These are phyloP conservation scores for Andrena flavipes DNA, from an alignment of 2,888 invertebrate species.

Conservation along the genomic window DNA sequence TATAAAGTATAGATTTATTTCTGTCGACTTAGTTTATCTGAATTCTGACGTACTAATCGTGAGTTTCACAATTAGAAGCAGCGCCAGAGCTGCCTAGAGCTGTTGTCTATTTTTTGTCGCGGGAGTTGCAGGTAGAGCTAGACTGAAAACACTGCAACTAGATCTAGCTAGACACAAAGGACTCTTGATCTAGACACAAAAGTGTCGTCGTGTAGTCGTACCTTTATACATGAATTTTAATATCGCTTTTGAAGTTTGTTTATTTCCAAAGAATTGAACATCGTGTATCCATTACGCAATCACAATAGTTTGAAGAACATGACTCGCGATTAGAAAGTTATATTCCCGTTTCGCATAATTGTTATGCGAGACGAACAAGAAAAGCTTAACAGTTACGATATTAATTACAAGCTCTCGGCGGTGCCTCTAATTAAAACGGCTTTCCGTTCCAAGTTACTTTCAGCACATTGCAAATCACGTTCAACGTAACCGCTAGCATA, in stretches of 20 bases:
- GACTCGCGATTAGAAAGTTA: constrained; percentile 27
- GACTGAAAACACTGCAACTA: no score
- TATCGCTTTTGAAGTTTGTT: neutral
- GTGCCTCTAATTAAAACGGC: constrained; percentile 22
- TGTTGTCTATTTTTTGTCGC: no score
- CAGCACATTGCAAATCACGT: constrained; percentile 8
- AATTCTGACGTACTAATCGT: no score
- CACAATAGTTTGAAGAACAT: constrained; percentile 15
- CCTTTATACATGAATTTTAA: no score
- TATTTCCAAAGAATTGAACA: constrained; percentile 1
- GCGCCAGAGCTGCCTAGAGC: no score
- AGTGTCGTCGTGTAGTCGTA: no score
- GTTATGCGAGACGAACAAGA: constrained; percentile 18
- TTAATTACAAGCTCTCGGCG: constrained; percentile 43
- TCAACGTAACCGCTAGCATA: neutral
- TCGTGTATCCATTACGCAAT: constrained; percentile 5
- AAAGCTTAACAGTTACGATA: constrained; percentile 21
- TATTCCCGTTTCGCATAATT: constrained; percentile 28
- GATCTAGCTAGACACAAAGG: no score
- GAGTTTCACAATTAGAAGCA: no score
- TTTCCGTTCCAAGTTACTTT: constrained; percentile 6
- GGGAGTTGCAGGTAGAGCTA: no score
- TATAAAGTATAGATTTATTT: no score
- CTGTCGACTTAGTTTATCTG: no score
- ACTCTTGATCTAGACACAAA: no score